Evolutionary conservation across 2,113 vertebrate genomes (phyloP), one percentile per base, ranked within the genome.

Genomic region (Brienomyrus longianalis): DNA sequence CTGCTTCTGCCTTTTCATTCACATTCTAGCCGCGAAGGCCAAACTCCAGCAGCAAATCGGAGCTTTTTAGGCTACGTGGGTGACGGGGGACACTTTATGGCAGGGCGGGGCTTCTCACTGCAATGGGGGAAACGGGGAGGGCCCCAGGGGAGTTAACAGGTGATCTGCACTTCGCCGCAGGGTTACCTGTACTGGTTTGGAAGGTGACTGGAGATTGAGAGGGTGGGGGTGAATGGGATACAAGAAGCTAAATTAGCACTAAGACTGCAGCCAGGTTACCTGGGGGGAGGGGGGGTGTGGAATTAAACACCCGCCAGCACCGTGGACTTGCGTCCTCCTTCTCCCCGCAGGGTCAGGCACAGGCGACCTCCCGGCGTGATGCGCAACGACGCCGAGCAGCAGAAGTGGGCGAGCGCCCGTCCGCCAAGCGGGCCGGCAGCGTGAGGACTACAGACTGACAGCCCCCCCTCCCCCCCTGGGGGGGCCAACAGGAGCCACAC

Each of bases 381-480:
- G 10, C 23, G 27, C 27, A 87, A 31, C 5, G 31, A 87, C 1
- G 11, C 2, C 2, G 31, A 35, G 27, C n/a, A 56, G 85, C 27
- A 21, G 88, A 17, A 54, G 19, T 5, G 50, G 45, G 6, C 31
- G 43, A 54, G 15, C 43, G 23, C 21, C 70, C 50, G 50, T 80
- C 50, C 47, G 3, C 48, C n/a, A 35, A 51, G 48, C 5, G 50
- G n/a, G 80, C 23, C 35, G 21, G 74, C 39, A 15, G 92, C 92
- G 92, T 93, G 93, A 93, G 93, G 93, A 93, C 93, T 93, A 93
- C n/a, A 23, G 92, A 91, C 90, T 94, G 95, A 95, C 93, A 95
- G 95, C 92, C 93, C 90, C 93, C 93, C 92, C 92, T 94, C 15
- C 93, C 89, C 92, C 92, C 94, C n/a, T 0, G n/a, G 59, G 92